A percentile compares a stretch with the other conserved stretches of the same genome.
Evolutionary conservation across 2,113 vertebrate species (phyloP).

Genomic region (Zosterops hypoxanthus): DNA sequence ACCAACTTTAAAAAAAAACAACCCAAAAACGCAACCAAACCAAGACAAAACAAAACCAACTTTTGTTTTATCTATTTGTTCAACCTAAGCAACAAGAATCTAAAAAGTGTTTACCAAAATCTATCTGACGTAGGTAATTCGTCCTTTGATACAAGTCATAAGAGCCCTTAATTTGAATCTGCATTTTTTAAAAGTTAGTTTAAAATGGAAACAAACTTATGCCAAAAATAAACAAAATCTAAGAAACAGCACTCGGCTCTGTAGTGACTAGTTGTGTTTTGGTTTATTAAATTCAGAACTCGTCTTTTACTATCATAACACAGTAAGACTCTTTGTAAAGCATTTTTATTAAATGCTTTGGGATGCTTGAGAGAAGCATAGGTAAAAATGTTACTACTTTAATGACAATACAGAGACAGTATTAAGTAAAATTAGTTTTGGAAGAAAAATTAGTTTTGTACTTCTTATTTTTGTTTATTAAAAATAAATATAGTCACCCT

Average conservation of each 20-base stretch:
- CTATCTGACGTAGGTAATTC: neutral
- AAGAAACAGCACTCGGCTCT: neutral
- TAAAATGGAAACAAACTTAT: neutral
- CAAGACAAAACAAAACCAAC: neutral
- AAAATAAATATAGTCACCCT: neutral
- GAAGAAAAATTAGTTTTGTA: neutral
- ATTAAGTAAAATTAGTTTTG: neutral
- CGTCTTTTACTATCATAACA: neutral
- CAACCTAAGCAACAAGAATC: neutral
- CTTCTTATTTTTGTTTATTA: neutral
- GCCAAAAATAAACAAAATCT: neutral
- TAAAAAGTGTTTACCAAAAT: neutral
- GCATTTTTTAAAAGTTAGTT: neutral
- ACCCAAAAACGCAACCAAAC: neutral
- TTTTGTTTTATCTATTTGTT: neutral
- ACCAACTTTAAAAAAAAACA: neutral
- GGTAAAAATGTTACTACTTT: neutral
- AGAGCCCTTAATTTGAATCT: neutral
- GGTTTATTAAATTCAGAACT: neutral
- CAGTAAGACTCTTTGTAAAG: neutral
- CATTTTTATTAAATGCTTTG: neutral
- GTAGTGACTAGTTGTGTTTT: neutral
- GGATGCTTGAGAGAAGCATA: neutral
- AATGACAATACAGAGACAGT: neutral
- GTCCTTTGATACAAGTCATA: neutral